Conservation (phyloP, 1,140 invertebrate species). For the Diorhabda carinulata region DNA sequence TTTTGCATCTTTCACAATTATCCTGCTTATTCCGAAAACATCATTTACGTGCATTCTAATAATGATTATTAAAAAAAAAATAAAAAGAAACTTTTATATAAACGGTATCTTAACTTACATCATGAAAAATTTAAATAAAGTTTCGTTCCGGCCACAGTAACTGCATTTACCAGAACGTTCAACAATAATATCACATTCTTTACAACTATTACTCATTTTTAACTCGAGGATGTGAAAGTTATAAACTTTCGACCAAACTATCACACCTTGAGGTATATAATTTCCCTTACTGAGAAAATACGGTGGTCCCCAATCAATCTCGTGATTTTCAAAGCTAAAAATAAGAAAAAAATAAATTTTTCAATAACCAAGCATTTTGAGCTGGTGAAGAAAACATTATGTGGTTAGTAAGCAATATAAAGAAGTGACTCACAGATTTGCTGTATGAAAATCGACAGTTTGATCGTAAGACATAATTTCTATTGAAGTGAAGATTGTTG, state of each 20-base stretch:
- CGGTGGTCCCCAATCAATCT: slow-evolving; percentile 14
- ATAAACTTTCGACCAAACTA: slow-evolving; percentile 10
- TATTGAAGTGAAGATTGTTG: slow-evolving; percentile 12
- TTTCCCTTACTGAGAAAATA: slow-evolving; percentile 9
- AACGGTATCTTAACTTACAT: slow-evolving; percentile 4
- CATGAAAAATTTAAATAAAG: neutral
- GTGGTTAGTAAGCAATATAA: neutral
- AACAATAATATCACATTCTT: neutral
- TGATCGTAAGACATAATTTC: slow-evolving; percentile 12
- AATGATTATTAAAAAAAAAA: neutral
- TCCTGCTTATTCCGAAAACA: slow-evolving; percentile 4
- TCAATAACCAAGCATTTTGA: neutral
- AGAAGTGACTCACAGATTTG: slow-evolving; percentile 12
- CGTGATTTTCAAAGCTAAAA: slow-evolving; percentile 3
- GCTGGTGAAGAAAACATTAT: neutral
- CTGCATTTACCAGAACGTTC: neutral
- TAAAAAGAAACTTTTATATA: too few species aligned
- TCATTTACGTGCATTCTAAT: slow-evolving; percentile 9
- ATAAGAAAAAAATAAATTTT: neutral
- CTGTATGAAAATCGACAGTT: slow-evolving; percentile 3
- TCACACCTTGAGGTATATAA: slow-evolving; percentile 5
- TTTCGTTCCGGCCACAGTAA: neutral
- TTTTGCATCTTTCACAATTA: neutral
- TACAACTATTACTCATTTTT: slow-evolving; percentile 1
- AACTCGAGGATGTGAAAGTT: slow-evolving; percentile 4